Conservation (phyloP, 2,113 vertebrate species). For the Cavia aperea region DNA sequence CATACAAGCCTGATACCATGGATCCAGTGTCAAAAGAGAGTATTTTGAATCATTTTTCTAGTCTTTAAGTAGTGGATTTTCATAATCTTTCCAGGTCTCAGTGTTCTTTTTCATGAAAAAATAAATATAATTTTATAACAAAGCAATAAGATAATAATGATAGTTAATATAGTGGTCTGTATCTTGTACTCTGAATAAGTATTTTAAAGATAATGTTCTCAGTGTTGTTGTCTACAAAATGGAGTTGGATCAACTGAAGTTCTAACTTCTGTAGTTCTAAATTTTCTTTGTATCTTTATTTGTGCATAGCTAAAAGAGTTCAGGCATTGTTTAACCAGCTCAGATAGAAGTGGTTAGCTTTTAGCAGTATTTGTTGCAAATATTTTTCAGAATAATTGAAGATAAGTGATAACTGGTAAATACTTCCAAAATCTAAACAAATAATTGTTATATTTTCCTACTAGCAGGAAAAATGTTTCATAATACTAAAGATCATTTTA, state of each 20-base stretch:
- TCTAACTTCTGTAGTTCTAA: background rate
- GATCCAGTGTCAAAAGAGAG: background rate
- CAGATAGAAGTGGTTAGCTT: background rate
- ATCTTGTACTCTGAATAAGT: background rate
- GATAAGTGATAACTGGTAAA: background rate
- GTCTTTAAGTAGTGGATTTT: background rate
- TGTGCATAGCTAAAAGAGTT: background rate
- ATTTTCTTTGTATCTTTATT: background rate
- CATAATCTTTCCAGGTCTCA: background rate
- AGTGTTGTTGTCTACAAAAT: background rate
- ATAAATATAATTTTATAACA: background rate
- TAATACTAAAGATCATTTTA: conserved; percentile 20
- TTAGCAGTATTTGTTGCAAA: background rate
- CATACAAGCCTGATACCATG: background rate
- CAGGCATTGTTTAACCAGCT: background rate
- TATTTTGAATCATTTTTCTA: background rate
- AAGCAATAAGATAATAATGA: background rate
- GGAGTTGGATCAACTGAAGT: background rate
- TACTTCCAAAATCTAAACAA: background rate
- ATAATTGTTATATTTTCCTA: background rate
- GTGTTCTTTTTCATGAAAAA: background rate
- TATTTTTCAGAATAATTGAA: background rate
- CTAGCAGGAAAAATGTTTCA: background rate
- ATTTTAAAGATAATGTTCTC: background rate
- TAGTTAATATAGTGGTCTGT: background rate